These are phyloP conservation scores for Chaetoderma sp. DNA, from an alignment of 2,888 invertebrate species.

Conservation along the genomic window DNA sequence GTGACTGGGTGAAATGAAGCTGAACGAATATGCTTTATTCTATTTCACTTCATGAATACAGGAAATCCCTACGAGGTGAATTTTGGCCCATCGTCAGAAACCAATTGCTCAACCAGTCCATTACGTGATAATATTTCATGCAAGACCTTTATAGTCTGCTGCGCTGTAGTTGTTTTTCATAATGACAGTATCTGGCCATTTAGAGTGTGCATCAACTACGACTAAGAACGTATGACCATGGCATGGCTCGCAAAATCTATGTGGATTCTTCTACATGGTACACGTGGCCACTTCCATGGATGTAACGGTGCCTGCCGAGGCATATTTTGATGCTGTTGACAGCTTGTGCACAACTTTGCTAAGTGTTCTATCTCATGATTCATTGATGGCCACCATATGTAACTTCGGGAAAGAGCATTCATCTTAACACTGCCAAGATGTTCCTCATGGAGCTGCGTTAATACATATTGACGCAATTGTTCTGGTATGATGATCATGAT, in stretches of 20 bases:
- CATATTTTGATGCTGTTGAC: slow-evolving; percentile 7
- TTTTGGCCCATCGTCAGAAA: slow-evolving; percentile 27
- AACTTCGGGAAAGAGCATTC: slow-evolving; percentile 79
- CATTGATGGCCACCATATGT: slow-evolving; percentile 9
- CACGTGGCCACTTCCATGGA: slow-evolving; percentile 23
- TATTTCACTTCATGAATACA: slow-evolving; percentile 12
- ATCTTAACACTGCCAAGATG: slow-evolving; percentile 71
- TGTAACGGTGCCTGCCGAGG: slow-evolving; percentile 20
- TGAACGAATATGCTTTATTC: slow-evolving; percentile 23
- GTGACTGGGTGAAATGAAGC: slow-evolving; percentile 22
- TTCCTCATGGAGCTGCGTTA: not conserved
- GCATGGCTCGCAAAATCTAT: slow-evolving; percentile 19
- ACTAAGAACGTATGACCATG: slow-evolving; percentile 15
- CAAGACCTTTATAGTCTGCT: not conserved
- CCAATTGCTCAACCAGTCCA: slow-evolving; percentile 17
- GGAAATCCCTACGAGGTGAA: slow-evolving; percentile 19
- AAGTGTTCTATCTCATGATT: not conserved
- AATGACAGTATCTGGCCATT: slow-evolving; percentile 17
- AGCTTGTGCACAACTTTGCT: slow-evolving; percentile 4
- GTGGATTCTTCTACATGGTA: slow-evolving; percentile 21
- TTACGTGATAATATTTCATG: slow-evolving; percentile 4
- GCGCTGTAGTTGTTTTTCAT: slow-evolving; percentile 15
- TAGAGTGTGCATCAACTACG: slow-evolving; percentile 20
- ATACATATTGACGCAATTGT: not conserved
- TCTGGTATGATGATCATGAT: not conserved